Conservation (phyloP, 2,797 vertebrate species). For the Podargus strigoides region DNA sequence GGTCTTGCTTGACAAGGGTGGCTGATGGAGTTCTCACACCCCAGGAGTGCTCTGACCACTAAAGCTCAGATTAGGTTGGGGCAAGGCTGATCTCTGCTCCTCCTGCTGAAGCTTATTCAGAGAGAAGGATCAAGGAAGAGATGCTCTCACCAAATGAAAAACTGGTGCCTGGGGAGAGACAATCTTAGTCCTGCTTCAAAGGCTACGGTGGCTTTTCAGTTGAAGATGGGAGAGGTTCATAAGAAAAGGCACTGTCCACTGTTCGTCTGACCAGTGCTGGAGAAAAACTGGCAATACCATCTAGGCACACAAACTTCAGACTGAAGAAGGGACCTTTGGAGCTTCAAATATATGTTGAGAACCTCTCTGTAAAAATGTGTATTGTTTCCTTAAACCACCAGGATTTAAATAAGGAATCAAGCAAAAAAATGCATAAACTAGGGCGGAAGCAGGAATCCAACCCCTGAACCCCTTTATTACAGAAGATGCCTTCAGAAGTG, state of each 20-base stretch:
- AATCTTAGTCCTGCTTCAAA: background rate
- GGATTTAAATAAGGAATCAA: background rate
- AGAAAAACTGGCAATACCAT: background rate
- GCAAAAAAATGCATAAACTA: background rate
- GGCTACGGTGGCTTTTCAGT: background rate
- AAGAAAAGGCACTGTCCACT: background rate
- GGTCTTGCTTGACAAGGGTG: fast-evolving
- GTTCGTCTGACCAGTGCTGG: background rate
- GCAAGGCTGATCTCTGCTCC: background rate
- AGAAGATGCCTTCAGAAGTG: background rate
- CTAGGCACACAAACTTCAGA: background rate
- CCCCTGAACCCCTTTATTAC: background rate
- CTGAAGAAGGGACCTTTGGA: background rate
- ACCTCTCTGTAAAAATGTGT: fast-evolving
- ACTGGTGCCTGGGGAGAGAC: background rate
- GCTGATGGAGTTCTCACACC: background rate
- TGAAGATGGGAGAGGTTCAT: background rate
- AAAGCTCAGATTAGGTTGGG: background rate
- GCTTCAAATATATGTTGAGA: background rate
- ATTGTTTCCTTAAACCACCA: background rate
- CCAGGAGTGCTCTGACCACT: background rate
- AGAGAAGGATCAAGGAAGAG: background rate
- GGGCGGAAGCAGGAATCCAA: background rate
- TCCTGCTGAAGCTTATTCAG: background rate
- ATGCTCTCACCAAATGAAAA: background rate